Base-by-base conservation (phyloP, 2,888 invertebrate genomes). In the Metallyticus violacea region DNA sequence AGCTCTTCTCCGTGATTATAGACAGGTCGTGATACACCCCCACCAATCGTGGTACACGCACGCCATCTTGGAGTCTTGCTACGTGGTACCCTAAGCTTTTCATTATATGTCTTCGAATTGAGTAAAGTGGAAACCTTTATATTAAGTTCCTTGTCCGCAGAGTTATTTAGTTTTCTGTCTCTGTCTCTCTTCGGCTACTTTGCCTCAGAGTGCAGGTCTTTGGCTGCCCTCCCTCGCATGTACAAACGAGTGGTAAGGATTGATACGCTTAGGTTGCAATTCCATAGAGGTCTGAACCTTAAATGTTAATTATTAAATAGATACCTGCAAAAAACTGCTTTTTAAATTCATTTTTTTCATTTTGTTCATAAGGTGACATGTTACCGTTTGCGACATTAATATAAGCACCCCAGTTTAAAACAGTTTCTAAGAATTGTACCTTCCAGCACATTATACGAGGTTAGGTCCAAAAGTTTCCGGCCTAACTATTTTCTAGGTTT, bases 1-100 rank as follows among this genome's bases (percentile, higher is more conserved):
- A 62, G 40, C 15, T 62, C 40, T 62, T 62, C 40, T 62, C 40
- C 40, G 40, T 62, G 40, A 62, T 62, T 62, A 62, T 62, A 62
- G 40, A 28, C 83, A 62, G 76, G 77, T 83, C 83, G 83, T 83
- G 83, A 83, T 77, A 77, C 87, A 87, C 87, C 87, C 85, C 85
- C 87, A 85, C 80, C 86, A 84, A 84, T 83, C 85, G 85, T 80
- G 26, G 79, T 4, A n/a, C 84, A 76, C 77, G 85, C 40, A 77
- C 85, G 85, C 85, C 85, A 85, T 85, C 22, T 78, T 78, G 85
- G 62, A 62, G 9, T 62, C 40, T 62, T 62, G 40, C 40, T 62
- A 62, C 40, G 40, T 62, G 40, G 40, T 62, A 62, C 22, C 22
- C 9, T 62, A 62, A 62, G 40, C 40, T 62, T 62, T 62, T 62